Evolutionary conservation across 1,140 invertebrate genomes (phyloP), one percentile per base, ranked within the genome.

Genomic region (Pseudomyrmex concolor): DNA sequence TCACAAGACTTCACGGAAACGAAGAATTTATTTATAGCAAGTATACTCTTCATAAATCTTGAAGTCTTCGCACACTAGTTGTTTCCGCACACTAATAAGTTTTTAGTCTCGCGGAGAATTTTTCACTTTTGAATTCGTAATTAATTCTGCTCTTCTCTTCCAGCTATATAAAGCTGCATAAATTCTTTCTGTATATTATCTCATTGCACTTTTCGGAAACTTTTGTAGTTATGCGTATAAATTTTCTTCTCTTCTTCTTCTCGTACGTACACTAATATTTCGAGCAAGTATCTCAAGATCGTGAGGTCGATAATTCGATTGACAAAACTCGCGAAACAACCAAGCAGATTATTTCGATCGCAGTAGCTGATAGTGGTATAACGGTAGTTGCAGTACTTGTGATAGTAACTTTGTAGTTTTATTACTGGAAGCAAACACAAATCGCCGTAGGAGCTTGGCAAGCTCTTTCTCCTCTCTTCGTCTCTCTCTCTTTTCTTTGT

Each of bases 401-500:
- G 66, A 80, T 80, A 60, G 76, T 71, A 71, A 59, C 70, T 45
- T 17, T 70, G 57, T 82, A 70, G 70, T 82, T 74, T 82, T 80
- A 80, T 80, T 80, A 55, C 76, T 54, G 43, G 54, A 50, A 60
- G 66, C 66, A 60, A 45, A 45, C 76, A 80, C 66, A 80, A 80
- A 80, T 80, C 66, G 76, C 66, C 66, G 76, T 71, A 45, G 76
- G 76, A 66, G 43, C 54, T 80, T 80, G 76, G 76, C 78, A 74
- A 82, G 60, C 50, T 34, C 70, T 82, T 82, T 82, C 78, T 45
- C 0, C 34, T 74, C 48, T 25, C 48, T 17, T 2, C 45, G 43
- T 22, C 19, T 13, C 34, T 8, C 34, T 8, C 43, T 43, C 68
- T 45, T 63, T 73, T 62, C 57, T 72, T 71, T 45, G 55, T 81